phyloP scores from a whole-genome alignment of 2,113 vertebrate genomes.

The Strigops habroptila region DNA sequence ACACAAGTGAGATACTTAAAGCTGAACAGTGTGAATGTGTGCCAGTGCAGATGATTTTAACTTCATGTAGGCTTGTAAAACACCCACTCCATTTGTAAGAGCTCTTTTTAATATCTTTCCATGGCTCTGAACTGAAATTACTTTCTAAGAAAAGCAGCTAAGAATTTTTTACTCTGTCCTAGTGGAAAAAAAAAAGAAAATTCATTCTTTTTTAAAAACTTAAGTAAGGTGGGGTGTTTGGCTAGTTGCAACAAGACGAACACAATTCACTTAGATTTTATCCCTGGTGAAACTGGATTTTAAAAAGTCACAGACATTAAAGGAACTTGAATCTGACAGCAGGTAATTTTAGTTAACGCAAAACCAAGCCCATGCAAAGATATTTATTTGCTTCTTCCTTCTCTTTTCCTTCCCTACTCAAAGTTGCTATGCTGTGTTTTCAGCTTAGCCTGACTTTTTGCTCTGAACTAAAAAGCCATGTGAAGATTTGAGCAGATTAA shows the following conservation, averaged over 20 bases:
- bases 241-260: background rate
- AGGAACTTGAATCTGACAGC: background rate
- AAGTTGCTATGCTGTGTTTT: background rate
- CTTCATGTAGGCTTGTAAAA: background rate
- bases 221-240: background rate
- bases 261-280: background rate
- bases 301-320: background rate
- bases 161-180: background rate
- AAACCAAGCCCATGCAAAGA: background rate
- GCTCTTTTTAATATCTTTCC: background rate
- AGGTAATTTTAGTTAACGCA: background rate
- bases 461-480: slow-evolving; percentile 9
- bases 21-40: background rate
- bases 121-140: slow-evolving; percentile 1
- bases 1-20: background rate
- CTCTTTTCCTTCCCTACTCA: background rate
- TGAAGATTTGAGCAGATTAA: background rate
- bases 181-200: background rate
- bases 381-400: background rate
- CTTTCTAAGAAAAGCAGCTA: slow-evolving; percentile 39
- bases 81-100: background rate
- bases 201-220: background rate
- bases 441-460: background rate
- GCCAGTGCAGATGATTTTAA: background rate
- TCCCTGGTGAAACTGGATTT: background rate